These are phyloP conservation scores for Hirundichthys speculiger DNA, from an alignment of 2,113 vertebrate genomes.

Conservation along the genomic window DNA sequence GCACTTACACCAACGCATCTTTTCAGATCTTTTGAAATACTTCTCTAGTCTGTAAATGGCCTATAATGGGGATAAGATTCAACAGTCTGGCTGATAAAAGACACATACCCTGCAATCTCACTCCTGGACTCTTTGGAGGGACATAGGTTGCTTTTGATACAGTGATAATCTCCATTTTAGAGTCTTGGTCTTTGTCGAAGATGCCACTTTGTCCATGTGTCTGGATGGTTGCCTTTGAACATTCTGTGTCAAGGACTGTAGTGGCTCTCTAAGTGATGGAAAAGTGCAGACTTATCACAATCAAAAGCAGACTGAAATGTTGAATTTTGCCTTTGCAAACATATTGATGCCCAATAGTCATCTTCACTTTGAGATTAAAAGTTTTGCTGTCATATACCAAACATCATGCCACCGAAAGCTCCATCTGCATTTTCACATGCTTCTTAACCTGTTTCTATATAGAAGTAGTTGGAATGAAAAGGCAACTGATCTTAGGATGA, in stretches of 20 bases:
- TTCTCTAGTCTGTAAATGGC: background rate
- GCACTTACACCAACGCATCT: background rate
- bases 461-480: too few species aligned
- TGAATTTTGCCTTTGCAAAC: background rate
- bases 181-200: constrained; percentile 46
- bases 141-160: constrained; percentile 51
- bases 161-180: constrained; percentile 61
- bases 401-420: too few species aligned
- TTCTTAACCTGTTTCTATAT: too few species aligned
- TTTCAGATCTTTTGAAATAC: constrained; percentile 7
- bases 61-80: background rate
- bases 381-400: too few species aligned
- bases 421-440: too few species aligned
- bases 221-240: constrained; percentile 20
- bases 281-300: background rate
- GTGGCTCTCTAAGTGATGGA: constrained; percentile 51
- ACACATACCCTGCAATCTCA: constrained; percentile 66
- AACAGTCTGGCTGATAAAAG: background rate
- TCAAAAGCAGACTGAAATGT: background rate
- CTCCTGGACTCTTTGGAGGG: constrained; percentile 42
- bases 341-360: too few species aligned
- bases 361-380: too few species aligned
- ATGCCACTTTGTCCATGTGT: constrained; percentile 66
- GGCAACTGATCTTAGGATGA: too few species aligned
- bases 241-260: constrained; percentile 30